Evolutionary conservation across 2,888 invertebrate species (phyloP), one percentile per base, ranked within the genome.

Genomic region (Drosophila prolongata): DNA sequence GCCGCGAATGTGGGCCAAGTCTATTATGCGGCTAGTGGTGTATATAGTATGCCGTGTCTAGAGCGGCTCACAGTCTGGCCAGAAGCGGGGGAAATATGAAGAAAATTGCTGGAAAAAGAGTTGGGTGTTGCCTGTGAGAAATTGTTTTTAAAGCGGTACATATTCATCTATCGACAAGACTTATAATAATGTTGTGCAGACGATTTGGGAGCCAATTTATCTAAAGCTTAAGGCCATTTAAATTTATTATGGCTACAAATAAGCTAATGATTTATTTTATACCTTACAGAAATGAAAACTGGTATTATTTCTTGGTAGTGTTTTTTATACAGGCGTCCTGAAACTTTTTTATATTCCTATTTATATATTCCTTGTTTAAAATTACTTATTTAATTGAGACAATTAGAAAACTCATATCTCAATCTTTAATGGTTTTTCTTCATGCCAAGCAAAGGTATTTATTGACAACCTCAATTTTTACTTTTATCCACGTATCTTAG

Each of bases 21-120:
- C 87, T 87, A 87, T 89, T 87, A 87, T 80, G 75, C 73, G 60
- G 72, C 69, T 70, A 70, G 61, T 57, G 82, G 68, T 71, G 67
- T 64, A 55, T 64, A 55, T 64, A 64, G 75, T 64, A 47, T 65
- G 73, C 67, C 69, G 50, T 38, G 72, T 75, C 76, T 73, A 57
- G 44, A 68, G 68, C 60, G 56, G 46, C 52, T 65, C 42, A 47
- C 42, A 47, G 61, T 44, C 64, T 46, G 61, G 62, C 19, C 62
- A 19, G 37, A 37, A 14, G 46, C 34, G 47, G 50, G 38, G 47
- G 54, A 59, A 65, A 54, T 55, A 74, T 58, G 46, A 42, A 40
- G 55, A 55, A 57, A 74, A 56, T 64, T 54, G 69, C 55, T 54
- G 68, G 55, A 66, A 54, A 66, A 66, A 68, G 30, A 35, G 44